Evolutionary conservation across 2,113 vertebrate genomes (phyloP).

Genomic region (Brienomyrus brachyistius): DNA sequence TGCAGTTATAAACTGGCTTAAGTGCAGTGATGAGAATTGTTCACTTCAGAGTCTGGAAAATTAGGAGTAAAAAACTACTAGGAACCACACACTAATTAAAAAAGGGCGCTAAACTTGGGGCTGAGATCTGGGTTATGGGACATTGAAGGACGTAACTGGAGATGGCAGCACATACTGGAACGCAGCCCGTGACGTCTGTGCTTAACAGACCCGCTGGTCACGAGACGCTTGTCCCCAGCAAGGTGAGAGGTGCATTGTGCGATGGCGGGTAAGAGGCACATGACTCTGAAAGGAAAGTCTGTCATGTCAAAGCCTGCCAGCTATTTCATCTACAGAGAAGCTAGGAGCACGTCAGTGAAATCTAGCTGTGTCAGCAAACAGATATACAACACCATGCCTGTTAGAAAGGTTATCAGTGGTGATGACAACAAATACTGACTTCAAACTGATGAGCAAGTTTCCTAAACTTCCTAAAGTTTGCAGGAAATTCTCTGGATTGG

Average conservation of each 20-base stretch:
- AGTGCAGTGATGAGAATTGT: not conserved
- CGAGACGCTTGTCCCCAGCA: not conserved
- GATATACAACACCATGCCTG: not conserved
- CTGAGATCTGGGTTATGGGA: not conserved
- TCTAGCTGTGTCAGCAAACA: not conserved
- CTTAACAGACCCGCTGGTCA: not conserved
- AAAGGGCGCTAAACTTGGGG: not conserved
- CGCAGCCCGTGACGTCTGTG: not conserved
- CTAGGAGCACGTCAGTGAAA: not conserved
- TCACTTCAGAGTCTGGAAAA: not conserved
- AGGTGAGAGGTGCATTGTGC: not conserved
- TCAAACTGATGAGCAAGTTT: not conserved
- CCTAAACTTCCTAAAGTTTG: not conserved
- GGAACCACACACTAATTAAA: not conserved
- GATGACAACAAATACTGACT: not conserved
- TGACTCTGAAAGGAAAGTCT: not conserved
- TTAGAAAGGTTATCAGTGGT: not conserved
- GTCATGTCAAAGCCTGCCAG: not conserved
- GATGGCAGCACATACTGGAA: not conserved
- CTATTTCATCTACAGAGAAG: not conserved
- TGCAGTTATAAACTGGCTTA: not conserved
- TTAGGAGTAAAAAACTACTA: too few species aligned
- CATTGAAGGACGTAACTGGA: not conserved
- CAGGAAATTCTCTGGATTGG: not conserved
- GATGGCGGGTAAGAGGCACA: not conserved